Conservation (phyloP, 2,888 invertebrate genomes). For the Drosophila anceps region DNA sequence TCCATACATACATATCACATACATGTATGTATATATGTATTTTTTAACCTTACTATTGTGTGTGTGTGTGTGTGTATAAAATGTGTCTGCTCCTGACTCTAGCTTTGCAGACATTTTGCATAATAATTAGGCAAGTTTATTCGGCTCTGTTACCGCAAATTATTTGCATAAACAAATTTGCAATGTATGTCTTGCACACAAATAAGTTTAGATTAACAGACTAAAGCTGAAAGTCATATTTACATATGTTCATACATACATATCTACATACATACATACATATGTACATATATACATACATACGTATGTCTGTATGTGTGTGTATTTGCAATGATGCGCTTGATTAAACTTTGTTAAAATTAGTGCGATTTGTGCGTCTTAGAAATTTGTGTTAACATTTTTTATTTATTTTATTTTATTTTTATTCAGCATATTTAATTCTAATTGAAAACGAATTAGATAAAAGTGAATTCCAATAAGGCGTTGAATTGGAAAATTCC, state of each 20-base stretch:
- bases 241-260: background rate
- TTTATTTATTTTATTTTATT: background rate
- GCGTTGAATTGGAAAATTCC: background rate
- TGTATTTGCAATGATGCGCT: background rate
- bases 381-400: background rate
- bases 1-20: background rate
- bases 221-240: background rate
- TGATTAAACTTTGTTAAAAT: constrained; percentile 4
- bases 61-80: background rate
- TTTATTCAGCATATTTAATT: background rate
- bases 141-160: constrained; percentile 10
- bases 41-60: background rate
- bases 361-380: background rate
- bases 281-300: background rate
- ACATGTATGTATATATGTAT: background rate
- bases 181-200: constrained; percentile 15
- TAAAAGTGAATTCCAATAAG: background rate
- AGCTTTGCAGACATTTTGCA: constrained; percentile 18
- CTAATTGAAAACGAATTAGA: background rate
- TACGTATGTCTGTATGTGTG: background rate
- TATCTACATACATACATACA: background rate
- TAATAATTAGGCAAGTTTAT: constrained; percentile 32
- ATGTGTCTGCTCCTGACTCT: background rate
- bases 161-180: constrained; percentile 33
- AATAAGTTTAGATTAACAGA: constrained; percentile 19